Conservation (phyloP, 2,113 vertebrate genomes). For the Damaliscus lunatus region DNA sequence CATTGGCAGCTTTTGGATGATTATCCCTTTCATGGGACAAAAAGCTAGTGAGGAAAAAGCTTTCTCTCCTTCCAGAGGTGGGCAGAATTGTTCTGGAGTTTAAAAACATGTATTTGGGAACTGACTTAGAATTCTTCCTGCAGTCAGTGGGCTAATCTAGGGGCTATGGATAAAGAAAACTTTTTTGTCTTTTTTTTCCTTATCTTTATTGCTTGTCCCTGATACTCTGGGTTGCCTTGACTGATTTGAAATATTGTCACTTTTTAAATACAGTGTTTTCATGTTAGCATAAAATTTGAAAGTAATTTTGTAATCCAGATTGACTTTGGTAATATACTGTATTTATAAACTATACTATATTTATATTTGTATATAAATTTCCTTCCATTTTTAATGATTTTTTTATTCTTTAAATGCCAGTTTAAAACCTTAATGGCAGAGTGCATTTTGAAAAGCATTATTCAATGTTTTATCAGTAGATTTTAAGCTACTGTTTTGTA, state of each 20-base stretch:
- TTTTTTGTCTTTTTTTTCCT: not conserved
- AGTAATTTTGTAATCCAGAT: not conserved
- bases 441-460: not conserved
- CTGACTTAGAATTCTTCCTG: not conserved
- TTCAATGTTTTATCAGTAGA: constrained; percentile 4
- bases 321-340: not conserved
- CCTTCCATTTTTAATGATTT: not conserved
- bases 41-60: not conserved
- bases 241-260: constrained; percentile 19
- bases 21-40: not conserved
- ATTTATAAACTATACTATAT: not conserved
- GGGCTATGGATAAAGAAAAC: not conserved
- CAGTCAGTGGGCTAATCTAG: not conserved
- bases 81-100: not conserved
- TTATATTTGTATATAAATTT: not conserved
- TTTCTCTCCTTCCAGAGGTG: not conserved
- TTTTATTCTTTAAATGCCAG: constrained; percentile 29
- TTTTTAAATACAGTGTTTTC: not conserved
- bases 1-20: not conserved
- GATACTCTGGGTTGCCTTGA: not conserved
- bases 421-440: not conserved
- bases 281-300: constrained; percentile 27
- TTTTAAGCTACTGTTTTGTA: constrained; percentile 24
- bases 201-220: not conserved
- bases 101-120: constrained; percentile 9